Conservation (phyloP, 2,113 vertebrate species). For the Antechinus stuartii region DNA sequence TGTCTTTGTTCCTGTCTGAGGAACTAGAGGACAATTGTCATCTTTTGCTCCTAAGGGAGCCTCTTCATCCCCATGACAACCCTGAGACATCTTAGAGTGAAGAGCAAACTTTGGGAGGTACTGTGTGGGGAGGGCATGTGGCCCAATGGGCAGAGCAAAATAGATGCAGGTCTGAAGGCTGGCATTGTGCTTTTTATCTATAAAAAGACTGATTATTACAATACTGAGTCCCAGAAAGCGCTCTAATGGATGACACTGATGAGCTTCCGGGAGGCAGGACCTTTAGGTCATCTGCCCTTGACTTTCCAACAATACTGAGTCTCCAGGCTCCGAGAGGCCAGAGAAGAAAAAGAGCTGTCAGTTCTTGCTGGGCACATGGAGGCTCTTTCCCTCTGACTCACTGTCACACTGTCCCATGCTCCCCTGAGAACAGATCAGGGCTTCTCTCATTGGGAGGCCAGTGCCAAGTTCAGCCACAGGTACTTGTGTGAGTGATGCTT, state of each 20-base stretch:
- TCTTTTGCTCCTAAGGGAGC: not conserved
- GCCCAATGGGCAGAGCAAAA: not conserved
- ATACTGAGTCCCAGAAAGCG: not conserved
- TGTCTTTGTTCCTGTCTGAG: not conserved
- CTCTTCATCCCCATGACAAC: conserved; percentile 1
- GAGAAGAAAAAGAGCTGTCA: not conserved
- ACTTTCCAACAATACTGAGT: not conserved
- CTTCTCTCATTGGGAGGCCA: not conserved
- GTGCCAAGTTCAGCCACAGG: not conserved
- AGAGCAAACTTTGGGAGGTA: not conserved
- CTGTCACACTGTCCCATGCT: too few relatives aligned
- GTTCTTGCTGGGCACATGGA: not conserved
- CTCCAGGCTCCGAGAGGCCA: not conserved
- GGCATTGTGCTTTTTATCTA: not conserved
- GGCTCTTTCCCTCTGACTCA: not conserved
- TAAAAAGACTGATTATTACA: not conserved
- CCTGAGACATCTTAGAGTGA: not conserved
- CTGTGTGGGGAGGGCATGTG: not conserved
- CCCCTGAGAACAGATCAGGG: not conserved
- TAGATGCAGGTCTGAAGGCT: not conserved
- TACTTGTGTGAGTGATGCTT: not conserved
- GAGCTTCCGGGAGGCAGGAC: not conserved
- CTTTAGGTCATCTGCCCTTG: not conserved
- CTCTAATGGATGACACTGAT: not conserved
- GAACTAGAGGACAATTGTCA: not conserved